These are phyloP conservation scores for Sylvilagus bachmani DNA, from an alignment of 2,113 vertebrate species.

Conservation along the genomic window DNA sequence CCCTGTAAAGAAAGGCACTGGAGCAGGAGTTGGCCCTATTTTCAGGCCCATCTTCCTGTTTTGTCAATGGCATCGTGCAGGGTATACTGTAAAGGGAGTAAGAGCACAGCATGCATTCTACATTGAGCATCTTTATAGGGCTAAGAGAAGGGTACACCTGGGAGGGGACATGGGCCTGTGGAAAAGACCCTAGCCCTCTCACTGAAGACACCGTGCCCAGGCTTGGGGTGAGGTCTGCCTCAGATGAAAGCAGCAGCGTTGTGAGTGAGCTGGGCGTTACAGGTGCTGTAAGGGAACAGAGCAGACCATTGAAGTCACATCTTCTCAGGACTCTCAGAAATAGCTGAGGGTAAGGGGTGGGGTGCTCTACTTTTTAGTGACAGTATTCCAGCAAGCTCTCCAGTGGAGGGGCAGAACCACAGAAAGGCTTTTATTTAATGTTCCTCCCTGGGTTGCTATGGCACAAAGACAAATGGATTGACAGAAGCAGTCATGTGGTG, in stretches of 20 bases:
- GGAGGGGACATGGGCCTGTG: background rate
- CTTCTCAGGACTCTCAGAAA: background rate
- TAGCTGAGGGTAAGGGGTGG: background rate
- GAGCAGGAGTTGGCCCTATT: background rate
- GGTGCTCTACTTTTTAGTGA: fast-evolving
- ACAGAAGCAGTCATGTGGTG: background rate
- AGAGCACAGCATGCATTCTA: fast-evolving
- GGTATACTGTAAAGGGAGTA: too few species aligned
- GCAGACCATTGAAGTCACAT: fast-evolving
- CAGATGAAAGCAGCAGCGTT: background rate
- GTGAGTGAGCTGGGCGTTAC: background rate
- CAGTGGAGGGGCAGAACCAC: background rate
- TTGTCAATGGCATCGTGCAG: background rate
- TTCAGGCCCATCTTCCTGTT: background rate
- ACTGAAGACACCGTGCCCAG: background rate
- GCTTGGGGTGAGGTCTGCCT: too few species aligned
- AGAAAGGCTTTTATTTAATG: background rate
- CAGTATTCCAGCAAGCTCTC: background rate
- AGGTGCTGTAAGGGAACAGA: background rate
- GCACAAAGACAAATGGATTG: background rate
- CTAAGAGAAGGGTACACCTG: fast-evolving
- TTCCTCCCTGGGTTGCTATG: background rate
- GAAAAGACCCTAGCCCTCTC: background rate
- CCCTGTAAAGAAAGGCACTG: background rate
- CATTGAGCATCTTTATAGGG: background rate